Evolutionary conservation across 2,888 invertebrate genomes (phyloP), one percentile per base, ranked within the genome.

Genomic region (Octodonta nipae): DNA sequence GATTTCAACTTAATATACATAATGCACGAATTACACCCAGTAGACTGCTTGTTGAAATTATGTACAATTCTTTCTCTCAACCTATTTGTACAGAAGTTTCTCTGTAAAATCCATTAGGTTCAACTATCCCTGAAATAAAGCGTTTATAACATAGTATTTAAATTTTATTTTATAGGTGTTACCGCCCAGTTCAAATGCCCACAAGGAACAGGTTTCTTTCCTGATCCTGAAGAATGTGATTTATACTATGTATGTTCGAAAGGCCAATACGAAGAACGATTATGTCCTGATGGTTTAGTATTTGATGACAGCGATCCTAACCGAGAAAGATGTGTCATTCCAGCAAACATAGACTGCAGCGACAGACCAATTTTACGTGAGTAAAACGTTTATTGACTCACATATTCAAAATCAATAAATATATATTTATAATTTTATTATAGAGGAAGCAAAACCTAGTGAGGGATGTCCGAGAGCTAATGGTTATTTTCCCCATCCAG

Each of bases 221-320:
- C 79, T 3, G 82, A 84, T 56, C 67, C 67, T 2, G 69, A 74
- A 51, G 80, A 83, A 58, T 84, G 84, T 55, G 84, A 85, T 62
- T 69, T 82, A 40, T 84, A 82, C 58, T 83, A 79, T 61, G 71
- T 72, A 49, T 83, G 83, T 63, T 63, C 64, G 34, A 72, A 73
- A 59, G 76, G 76, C 14, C 64, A 65, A 35, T 57, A 76, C 3
- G 78, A 78, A 55, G 65, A 71, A 35, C 75, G 67, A 44, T 64
- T 82, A 8, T 85, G 84, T 55, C 80, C 81, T 1, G 84, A 85
- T 43, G 84, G 84, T 2, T 64, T 84, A 16, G 78, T 83, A 13
- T 85, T 83, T 58, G 70, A 75, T 35, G 78, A 78, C 43, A 72
- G 70, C 43, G 77, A 78, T 54, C 70, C 79, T 1, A 75, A 71